Percentiles rank a stretch among this genome's conserved stretches.
These are phyloP conservation scores for Erpetoichthys calabaricus DNA, from an alignment of 2,797 vertebrate genomes.

Conservation along the genomic window DNA sequence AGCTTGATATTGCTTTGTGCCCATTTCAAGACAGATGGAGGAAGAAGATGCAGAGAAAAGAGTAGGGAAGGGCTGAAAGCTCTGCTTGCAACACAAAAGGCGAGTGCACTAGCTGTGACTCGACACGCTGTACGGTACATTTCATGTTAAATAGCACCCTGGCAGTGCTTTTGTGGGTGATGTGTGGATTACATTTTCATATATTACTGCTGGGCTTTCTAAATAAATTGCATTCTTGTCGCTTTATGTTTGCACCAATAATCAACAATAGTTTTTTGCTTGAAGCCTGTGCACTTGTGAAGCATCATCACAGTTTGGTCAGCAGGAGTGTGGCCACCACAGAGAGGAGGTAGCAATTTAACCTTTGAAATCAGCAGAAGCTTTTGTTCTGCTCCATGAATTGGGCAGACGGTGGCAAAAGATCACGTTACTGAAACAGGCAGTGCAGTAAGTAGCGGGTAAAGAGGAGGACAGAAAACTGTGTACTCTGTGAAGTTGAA, in stretches of 20 bases:
- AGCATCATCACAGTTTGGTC: background rate
- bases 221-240: background rate
- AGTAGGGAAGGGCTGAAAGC: background rate
- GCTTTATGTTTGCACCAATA: no score
- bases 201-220: background rate
- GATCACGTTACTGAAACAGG: no score
- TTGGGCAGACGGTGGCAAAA: no score
- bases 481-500: no score
- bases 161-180: background rate
- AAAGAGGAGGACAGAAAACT: no score
- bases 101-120: background rate
- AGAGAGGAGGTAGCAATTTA: no score
- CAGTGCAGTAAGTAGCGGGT: no score
- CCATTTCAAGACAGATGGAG: conserved; percentile 1
- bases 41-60: background rate
- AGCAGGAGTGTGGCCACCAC: no score
- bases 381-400: no score
- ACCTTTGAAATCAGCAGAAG: no score
- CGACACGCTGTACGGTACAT: background rate
- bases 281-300: background rate
- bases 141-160: background rate
- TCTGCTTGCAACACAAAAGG: background rate
- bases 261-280: background rate
- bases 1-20: background rate
- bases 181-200: background rate